phyloP scores from a whole-genome alignment of 2,797 vertebrate species.

The Gadopsis marmoratus region DNA sequence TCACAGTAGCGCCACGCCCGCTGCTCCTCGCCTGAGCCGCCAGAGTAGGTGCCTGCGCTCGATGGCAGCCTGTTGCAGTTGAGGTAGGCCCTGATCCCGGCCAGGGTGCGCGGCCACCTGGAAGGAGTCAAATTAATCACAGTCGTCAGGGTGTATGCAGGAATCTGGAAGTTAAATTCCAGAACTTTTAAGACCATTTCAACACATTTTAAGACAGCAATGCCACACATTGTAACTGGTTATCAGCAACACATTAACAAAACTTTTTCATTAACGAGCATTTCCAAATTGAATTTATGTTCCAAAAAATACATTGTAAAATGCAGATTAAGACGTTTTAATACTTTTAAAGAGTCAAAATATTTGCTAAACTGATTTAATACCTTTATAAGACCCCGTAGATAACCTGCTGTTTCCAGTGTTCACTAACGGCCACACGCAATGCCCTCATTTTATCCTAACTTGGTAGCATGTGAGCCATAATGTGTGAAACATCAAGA shows the following conservation, averaged over 20 bases:
- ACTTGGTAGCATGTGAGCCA: neutral
- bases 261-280: too few species aligned
- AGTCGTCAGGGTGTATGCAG: neutral
- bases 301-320: too few species aligned
- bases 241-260: too few species aligned
- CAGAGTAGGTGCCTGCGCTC: conserved; percentile 90
- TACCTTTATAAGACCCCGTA: too few species aligned
- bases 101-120: conserved; percentile 96
- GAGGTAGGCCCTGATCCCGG: conserved; percentile 93
- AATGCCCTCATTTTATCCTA: neutral
- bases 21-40: conserved; percentile 89
- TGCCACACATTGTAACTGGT: too few species aligned
- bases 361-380: too few species aligned
- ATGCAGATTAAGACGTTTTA: too few species aligned
- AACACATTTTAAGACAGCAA: too few species aligned
- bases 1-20: conserved; percentile 93
- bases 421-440: neutral
- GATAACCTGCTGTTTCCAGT: neutral
- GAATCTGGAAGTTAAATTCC: too few species aligned
- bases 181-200: too few species aligned
- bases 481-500: neutral
- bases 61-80: conserved; percentile 90
- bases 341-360: too few species aligned
- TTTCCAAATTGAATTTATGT: too few species aligned
- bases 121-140: conserved; percentile 7